Evolutionary conservation across 2,113 vertebrate genomes (phyloP), one percentile per base, ranked within the genome.

Genomic region (Synchiropus splendidus): DNA sequence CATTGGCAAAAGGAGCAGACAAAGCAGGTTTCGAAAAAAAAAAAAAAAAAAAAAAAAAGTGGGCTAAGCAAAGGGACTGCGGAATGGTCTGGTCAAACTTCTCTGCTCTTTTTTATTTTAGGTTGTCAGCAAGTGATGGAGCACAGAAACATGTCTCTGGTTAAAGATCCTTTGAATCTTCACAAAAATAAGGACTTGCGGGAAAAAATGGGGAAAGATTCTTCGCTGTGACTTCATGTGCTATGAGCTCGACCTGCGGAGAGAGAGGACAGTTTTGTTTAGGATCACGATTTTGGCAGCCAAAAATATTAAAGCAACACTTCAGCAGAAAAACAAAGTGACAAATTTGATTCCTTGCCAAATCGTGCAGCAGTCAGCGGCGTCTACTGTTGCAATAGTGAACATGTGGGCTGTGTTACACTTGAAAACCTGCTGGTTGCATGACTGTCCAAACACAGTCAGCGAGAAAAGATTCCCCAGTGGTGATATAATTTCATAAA

Each of bases 1-100:
- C 21, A 40, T 60, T 12, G 40, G 67, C 55, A 74, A 66, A 80
- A 64, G 77, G 70, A 45, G 71, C 51, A 56, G 78, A 75, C 32
- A 39, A 48, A 15, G 39, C 31, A 1, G 51, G 59, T 43, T n/a
- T 45, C n/a, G n/a, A 43, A 16, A 44, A 39, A 44, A 44, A 11
- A 46, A 42, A 37, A 40, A 41, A 12, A 49, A 35, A 55, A 54
- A 62, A 56, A 58, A 58, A 51, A 62, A 66, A 51, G 50, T 27
- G 21, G 21, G 21, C 21, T 27, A 27, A 55, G 18, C 42, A 48
- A 66, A 39, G 18, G 52, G 38, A 54, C 42, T 51, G 59, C 63
- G 61, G 49, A 54, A 8, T 27, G 21, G 21, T 27, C 15, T 35
- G 39, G 51, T 39, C 45, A 58, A 61, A 62, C 61, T 16, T 13